Evolutionary conservation across 2,113 vertebrate genomes (phyloP), one percentile per base, ranked within the genome.

Genomic region (Chamaetylas fuelleborni): DNA sequence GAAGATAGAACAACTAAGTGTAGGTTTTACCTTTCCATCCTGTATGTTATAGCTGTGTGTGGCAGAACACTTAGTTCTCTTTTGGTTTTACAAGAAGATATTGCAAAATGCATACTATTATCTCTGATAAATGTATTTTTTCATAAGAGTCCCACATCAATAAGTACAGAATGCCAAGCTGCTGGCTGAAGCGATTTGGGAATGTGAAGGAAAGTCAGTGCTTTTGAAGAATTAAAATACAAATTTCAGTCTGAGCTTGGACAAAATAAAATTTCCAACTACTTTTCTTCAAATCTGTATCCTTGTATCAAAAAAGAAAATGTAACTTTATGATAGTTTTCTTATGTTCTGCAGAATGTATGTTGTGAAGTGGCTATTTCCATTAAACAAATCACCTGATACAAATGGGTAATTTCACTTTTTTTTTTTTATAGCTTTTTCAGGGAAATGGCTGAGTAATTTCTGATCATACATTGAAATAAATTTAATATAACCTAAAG

Each of bases 401-500:
- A 64, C 36, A 66, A 62, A 62, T 9, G 25, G 9, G 26, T 66
- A 45, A 34, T 71, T 90, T 79, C 6, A 53, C 8, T 9, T 79
- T 53, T 43, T 79, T 53, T 43, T 4, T 36, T 40, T 45, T 4
- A 51, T 8, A 58, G 8, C 7, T 64, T 34, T 82, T 76, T 64
- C 43, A 65, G n/a, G 6, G 61, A 90, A 89, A 64, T 36, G 5
- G 7, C 67, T 90, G 26, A 81, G 14, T n/a, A 79, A 17, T 71
- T 87, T 79, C 48, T 90, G 36, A 66, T 92, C 33, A 50, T 57
- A 40, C 10, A 20, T 42, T 77, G 33, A 72, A 93, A 88, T 67
- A 76, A 71, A 89, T 64, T 66, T 57, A 84, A 57, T 53, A 66
- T 33, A 67, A 16, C 18, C 57, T 71, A 67, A 76, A 58, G 61